Percentiles rank a stretch among this genome's conserved stretches.
Evolutionary conservation across 2,113 vertebrate species (phyloP).

Genomic region (Pungitius pungitius): DNA sequence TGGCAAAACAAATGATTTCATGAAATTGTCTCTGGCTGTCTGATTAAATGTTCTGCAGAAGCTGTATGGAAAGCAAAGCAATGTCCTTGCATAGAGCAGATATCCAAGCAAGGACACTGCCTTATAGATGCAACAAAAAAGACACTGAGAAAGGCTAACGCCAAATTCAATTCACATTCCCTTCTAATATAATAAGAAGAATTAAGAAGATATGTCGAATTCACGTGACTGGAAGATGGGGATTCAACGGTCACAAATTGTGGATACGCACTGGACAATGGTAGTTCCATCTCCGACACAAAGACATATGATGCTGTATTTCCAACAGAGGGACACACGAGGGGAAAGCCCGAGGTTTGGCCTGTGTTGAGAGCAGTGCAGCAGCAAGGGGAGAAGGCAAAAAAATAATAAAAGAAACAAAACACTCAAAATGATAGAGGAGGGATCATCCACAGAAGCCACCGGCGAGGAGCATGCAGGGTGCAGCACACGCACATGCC

Average conservation of each 20-base stretch:
- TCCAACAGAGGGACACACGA: conserved; percentile 28
- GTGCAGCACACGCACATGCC: conserved; percentile 76
- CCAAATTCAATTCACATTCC: conserved; percentile 12
- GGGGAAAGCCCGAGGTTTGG: conserved; percentile 45
- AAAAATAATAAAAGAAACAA: conserved; percentile 42
- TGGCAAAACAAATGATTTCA: conserved; percentile 44
- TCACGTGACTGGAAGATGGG: conserved; percentile 18
- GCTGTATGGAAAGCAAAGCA: conserved; percentile 66
- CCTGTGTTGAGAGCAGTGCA: conserved; percentile 61
- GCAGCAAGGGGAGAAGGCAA: conserved; percentile 51
- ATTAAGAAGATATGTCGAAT: conserved; percentile 31
- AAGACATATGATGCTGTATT: conserved; percentile 34
- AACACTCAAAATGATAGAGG: conserved; percentile 67
- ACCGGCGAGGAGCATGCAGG: conserved; percentile 74
- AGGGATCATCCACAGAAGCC: conserved; percentile 69
- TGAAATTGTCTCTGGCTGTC: conserved; percentile 73
- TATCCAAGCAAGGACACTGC: conserved; percentile 54
- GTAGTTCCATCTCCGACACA: conserved; percentile 29
- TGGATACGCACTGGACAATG: conserved; percentile 45
- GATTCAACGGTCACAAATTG: conserved; percentile 50
- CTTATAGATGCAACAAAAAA: conserved; percentile 36
- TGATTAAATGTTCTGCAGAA: conserved; percentile 55
- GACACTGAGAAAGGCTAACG: conserved; percentile 27
- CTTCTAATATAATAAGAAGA: conserved; percentile 13
- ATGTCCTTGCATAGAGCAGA: conserved; percentile 52